Conservation (phyloP, 1,140 invertebrate genomes). For the Piezodorus guildinii region DNA sequence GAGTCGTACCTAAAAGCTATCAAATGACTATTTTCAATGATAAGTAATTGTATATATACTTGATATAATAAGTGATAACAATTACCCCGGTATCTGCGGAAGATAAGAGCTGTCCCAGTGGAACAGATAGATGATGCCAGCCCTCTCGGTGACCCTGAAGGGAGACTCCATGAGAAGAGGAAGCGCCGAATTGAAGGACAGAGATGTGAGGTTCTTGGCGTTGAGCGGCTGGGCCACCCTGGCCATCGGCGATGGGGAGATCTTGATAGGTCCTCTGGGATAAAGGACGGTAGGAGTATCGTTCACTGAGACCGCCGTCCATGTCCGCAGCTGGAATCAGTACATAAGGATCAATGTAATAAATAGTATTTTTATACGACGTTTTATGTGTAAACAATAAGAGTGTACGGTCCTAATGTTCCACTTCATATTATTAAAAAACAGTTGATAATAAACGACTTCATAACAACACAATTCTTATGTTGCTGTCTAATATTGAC, state of each 20-base stretch:
- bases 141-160: constrained; percentile 41
- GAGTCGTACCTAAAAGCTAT: no score
- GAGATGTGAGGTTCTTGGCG: neutral
- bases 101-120: constrained; percentile 29
- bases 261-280: neutral
- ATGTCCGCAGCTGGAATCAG: neutral
- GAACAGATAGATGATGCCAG: constrained; percentile 45
- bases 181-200: constrained; percentile 8
- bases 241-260: neutral
- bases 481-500: no score
- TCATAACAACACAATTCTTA: no score
- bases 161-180: constrained; percentile 24
- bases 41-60: no score
- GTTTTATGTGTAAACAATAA: no score
- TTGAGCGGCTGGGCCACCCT: constrained; percentile 8
- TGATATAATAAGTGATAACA: no score
- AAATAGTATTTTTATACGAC: no score
- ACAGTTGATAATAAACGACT: no score
- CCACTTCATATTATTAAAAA: no score
- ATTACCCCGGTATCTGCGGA: constrained; percentile 14
- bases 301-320: neutral
- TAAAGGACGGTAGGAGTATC: neutral
- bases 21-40: no score
- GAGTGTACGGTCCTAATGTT: no score
- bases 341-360: no score